A percentile compares a stretch with the other conserved stretches of the same genome.
phyloP scores from a whole-genome alignment of 1,140 invertebrate species.

The Heliothis virescens region DNA sequence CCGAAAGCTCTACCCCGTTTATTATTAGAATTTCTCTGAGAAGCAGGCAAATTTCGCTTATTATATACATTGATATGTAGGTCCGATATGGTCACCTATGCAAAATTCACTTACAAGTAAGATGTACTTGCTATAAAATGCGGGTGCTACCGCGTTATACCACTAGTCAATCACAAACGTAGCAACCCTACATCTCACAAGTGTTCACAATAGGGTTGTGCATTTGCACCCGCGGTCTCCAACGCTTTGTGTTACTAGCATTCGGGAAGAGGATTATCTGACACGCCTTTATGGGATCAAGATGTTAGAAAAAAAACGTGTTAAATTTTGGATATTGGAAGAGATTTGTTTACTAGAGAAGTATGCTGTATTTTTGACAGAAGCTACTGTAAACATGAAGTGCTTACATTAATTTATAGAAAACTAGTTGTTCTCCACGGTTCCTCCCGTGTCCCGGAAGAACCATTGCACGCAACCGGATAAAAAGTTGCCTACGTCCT shows the following conservation, averaged over 20 bases:
- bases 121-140: background rate
- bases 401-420: background rate
- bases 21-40: too few species aligned
- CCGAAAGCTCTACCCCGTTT: too few species aligned
- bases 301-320: conserved; percentile 5
- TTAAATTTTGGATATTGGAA: background rate
- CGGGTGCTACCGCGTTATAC: background rate
- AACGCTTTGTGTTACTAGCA: conserved; percentile 4
- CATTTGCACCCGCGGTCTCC: conserved; percentile 60
- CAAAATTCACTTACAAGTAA: too few species aligned
- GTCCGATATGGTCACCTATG: too few species aligned
- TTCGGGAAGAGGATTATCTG: conserved; percentile 21
- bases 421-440: too few species aligned
- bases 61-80: too few species aligned
- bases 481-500: too few species aligned
- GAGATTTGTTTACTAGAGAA: too few species aligned
- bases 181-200: conserved; percentile 48
- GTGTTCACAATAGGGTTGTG: conserved; percentile 67
- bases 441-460: too few species aligned
- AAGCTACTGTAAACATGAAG: background rate
- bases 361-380: background rate
- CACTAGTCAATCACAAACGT: too few species aligned
- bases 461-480: too few species aligned
- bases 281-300: conserved; percentile 32
- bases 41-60: too few species aligned